Conservation (phyloP, 2,113 vertebrate genomes). For the Ictalurus furcatus region DNA sequence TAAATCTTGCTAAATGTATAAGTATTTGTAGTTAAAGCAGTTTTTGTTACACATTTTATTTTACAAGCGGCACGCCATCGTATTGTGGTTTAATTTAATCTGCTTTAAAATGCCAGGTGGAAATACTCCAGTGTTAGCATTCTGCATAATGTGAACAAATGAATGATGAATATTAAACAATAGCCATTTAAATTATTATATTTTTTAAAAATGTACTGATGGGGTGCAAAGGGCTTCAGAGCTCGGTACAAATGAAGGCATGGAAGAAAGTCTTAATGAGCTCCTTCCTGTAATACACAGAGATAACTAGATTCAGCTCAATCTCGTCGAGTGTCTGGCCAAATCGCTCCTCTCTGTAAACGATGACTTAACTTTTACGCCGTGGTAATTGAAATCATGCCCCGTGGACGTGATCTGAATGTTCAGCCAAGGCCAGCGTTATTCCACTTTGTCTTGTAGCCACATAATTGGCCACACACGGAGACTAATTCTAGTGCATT, state of each 20-base stretch:
- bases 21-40: too few species aligned
- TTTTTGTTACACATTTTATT: too few species aligned
- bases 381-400: conserved; percentile 38
- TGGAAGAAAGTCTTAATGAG: conserved; percentile 7
- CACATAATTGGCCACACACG: conserved; percentile 14
- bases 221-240: not conserved
- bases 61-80: too few species aligned
- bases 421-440: not conserved
- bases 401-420: conserved; percentile 23
- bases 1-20: too few species aligned
- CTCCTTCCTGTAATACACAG: not conserved
- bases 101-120: not conserved
- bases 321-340: conserved; percentile 21
- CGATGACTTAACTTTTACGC: conserved; percentile 40
- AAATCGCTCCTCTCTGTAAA: conserved; percentile 35
- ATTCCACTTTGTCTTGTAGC: conserved; percentile 16
- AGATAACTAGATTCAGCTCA: conserved; percentile 28
- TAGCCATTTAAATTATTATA: not conserved
- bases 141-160: not conserved
- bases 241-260: not conserved
- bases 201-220: not conserved
- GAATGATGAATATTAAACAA: not conserved
- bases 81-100: not conserved
- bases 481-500: conserved; percentile 23
- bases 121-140: not conserved